phyloP scores from a whole-genome alignment of 2,888 invertebrate genomes.

The Mystacides longicornis region DNA sequence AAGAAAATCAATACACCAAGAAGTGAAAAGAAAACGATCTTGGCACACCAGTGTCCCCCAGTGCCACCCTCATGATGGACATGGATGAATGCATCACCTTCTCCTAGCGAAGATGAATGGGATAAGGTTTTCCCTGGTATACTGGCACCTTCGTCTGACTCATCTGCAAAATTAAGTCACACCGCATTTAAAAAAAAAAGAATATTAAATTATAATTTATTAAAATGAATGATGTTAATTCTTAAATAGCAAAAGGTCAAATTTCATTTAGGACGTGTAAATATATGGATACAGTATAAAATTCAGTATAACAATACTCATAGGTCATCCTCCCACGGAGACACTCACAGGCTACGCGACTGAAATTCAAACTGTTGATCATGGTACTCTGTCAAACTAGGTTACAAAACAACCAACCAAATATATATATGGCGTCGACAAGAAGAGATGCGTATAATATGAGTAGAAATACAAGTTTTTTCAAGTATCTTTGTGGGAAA shows the following conservation, averaged over 20 bases:
- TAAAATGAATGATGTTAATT: no score
- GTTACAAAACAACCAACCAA: no score
- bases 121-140: slow-evolving; percentile 18
- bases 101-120: slow-evolving; percentile 38
- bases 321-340: no score
- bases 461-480: no score
- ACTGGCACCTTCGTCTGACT: slow-evolving; percentile 33
- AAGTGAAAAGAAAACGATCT: slow-evolving; percentile 71
- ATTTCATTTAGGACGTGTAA: not conserved
- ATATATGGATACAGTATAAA: not conserved
- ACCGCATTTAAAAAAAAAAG: not conserved
- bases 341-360: no score
- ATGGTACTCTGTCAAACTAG: no score
- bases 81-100: slow-evolving; percentile 70
- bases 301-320: not conserved
- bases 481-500: no score
- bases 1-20: slow-evolving; percentile 64
- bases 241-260: no score
- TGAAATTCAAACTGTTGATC: no score
- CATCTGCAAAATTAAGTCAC: slow-evolving; percentile 18
- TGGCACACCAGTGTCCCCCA: slow-evolving; percentile 79
- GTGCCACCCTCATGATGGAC: slow-evolving; percentile 68
- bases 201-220: no score
- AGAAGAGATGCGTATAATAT: no score
- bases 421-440: no score